Evolutionary conservation across 2,113 vertebrate species (phyloP).

Genomic region (Hemiscyllium ocellatum): DNA sequence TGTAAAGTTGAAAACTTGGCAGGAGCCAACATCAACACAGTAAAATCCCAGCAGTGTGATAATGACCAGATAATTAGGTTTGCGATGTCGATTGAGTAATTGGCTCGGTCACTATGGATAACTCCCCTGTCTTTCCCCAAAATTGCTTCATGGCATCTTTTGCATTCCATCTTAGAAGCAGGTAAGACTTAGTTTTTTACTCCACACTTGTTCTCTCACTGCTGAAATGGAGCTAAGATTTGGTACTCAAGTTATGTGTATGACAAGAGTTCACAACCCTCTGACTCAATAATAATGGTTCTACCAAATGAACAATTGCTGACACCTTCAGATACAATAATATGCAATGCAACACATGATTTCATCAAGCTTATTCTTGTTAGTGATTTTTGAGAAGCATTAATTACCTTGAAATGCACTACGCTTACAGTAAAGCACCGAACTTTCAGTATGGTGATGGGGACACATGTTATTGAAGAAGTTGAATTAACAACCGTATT

Average conservation of each 20-base stretch:
- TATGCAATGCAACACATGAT: neutral
- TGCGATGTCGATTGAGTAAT: neutral
- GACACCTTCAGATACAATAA: neutral
- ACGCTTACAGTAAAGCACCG: neutral
- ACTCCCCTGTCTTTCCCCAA: neutral
- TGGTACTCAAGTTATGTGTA: neutral
- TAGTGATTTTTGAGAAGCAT: too few relatives aligned
- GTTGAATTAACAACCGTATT: neutral
- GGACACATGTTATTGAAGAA: neutral
- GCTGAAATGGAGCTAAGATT: too few relatives aligned
- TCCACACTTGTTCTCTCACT: neutral
- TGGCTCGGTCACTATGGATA: neutral
- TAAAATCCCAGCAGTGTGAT: neutral
- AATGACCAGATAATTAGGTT: neutral
- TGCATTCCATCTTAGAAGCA: neutral
- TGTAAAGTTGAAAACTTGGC: neutral
- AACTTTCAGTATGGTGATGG: neutral
- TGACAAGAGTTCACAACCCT: neutral
- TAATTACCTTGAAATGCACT: too few relatives aligned
- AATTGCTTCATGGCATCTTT: neutral
- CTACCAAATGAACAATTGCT: neutral
- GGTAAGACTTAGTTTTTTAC: neutral
- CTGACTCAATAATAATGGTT: neutral
- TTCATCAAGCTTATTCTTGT: neutral
- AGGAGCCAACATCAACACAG: neutral